Conservation (phyloP, 2,888 invertebrate species). For the Elmis aenea region DNA sequence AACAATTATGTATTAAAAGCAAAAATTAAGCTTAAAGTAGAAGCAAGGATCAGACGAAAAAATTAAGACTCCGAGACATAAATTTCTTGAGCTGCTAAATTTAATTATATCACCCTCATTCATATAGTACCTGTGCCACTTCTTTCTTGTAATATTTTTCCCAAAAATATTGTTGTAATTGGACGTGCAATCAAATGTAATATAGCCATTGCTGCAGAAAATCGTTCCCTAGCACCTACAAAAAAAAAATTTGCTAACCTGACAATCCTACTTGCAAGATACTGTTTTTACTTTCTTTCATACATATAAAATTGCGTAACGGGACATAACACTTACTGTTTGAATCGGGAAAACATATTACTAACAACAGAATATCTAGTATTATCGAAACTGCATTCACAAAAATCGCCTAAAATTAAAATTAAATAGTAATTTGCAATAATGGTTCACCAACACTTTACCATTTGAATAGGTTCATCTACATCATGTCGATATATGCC, state of each 20-base stretch:
- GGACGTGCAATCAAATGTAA: slow-evolving; percentile 14
- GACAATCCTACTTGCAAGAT: too few relatives aligned
- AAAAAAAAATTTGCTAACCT: slow-evolving; percentile 1
- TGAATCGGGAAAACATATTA: slow-evolving; percentile 11
- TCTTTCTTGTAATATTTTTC: slow-evolving; percentile 15
- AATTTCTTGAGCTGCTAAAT: too few relatives aligned
- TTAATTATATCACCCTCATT: too few relatives aligned
- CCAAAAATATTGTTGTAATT: slow-evolving; percentile 12
- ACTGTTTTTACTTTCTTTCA: too few relatives aligned
- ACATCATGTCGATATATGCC: slow-evolving; percentile 10
- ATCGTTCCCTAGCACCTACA: slow-evolving; percentile 14
- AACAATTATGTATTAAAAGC: background rate
- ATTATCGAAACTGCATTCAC: slow-evolving; percentile 13
- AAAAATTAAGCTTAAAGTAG: background rate
- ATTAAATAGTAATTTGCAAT: background rate
- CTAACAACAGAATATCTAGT: slow-evolving; percentile 14
- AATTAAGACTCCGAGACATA: too few relatives aligned
- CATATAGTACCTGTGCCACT: too few relatives aligned
- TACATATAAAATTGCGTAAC: background rate
- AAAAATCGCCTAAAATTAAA: slow-evolving; percentile 12
- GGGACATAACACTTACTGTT: slow-evolving; percentile 6
- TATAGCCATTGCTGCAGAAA: slow-evolving; percentile 18
- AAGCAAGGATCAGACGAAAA: too few relatives aligned
- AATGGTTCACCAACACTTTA: slow-evolving; percentile 2
- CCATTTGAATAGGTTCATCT: slow-evolving; percentile 16